A percentile compares a stretch with the other conserved stretches of the same genome.
These are phyloP conservation scores for Sciurus carolinensis DNA, from an alignment of 2,797 vertebrate genomes.

Conservation along the genomic window DNA sequence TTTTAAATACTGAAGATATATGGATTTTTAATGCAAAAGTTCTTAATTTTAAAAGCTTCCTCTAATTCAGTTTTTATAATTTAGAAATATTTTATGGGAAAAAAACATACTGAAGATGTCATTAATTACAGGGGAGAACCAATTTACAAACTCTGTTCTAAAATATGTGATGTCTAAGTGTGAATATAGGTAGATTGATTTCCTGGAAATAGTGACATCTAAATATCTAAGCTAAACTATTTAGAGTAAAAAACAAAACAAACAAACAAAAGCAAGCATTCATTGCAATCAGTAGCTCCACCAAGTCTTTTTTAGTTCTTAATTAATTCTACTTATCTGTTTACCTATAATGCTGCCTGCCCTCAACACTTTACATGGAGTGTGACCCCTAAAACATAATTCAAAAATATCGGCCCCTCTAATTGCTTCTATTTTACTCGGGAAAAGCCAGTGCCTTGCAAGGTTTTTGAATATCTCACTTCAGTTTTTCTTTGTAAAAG, in stretches of 20 bases:
- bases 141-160: neutral
- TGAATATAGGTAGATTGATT: neutral
- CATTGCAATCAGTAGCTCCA: neutral
- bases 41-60: conserved; percentile 11
- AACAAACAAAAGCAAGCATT: too few species aligned
- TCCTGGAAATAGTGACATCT: neutral
- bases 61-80: neutral
- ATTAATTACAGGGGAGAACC: neutral
- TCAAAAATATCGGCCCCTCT: neutral
- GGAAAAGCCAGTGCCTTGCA: neutral
- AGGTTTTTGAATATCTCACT: neutral
- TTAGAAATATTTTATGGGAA: neutral
- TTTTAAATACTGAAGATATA: neutral
- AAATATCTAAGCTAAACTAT: neutral
- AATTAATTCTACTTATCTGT: neutral
- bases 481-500: neutral
- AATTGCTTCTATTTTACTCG: neutral
- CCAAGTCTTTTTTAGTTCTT: neutral
- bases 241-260: neutral
- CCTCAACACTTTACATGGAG: accelerated
- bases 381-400: neutral
- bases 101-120: neutral
- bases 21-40: neutral
- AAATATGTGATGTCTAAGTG: neutral
- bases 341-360: neutral